Percentiles rank a stretch among this genome's conserved stretches.
Conservation (phyloP, 2,797 vertebrate genomes). For the Helarctos malayanus region DNA sequence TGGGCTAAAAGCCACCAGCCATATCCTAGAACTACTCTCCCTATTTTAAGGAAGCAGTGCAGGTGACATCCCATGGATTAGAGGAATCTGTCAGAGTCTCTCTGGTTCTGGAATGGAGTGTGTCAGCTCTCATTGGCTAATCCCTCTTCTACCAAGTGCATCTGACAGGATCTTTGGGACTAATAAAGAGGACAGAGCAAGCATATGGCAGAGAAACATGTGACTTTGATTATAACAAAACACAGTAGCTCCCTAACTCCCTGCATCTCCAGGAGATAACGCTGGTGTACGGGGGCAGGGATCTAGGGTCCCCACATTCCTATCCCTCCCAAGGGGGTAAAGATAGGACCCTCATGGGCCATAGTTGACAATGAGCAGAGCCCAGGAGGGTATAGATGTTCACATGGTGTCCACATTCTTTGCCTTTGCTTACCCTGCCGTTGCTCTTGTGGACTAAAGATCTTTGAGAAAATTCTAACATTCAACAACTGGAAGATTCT, state of each 20-base stretch:
- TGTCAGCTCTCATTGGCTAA: background rate
- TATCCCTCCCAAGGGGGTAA: background rate
- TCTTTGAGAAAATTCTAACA: background rate
- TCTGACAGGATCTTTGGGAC: background rate
- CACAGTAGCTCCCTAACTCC: too few relatives aligned
- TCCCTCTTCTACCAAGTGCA: background rate
- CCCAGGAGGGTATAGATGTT: background rate
- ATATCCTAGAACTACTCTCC: background rate
- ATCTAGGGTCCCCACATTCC: rapidly evolving
- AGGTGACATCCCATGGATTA: background rate
- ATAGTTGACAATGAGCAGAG: background rate
- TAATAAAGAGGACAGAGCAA: background rate
- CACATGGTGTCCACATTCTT: background rate
- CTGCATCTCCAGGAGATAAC: background rate
- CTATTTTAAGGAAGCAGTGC: background rate
- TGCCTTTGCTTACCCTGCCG: background rate
- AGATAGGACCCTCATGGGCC: background rate
- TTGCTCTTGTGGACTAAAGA: background rate
- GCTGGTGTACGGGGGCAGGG: background rate
- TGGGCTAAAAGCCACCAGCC: background rate
- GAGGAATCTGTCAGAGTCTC: background rate
- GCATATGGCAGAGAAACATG: background rate
- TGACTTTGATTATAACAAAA: background rate
- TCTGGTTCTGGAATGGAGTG: background rate
- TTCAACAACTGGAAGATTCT: background rate